Conservation (phyloP, 2,113 vertebrate genomes). For the Thymallus thymallus region DNA sequence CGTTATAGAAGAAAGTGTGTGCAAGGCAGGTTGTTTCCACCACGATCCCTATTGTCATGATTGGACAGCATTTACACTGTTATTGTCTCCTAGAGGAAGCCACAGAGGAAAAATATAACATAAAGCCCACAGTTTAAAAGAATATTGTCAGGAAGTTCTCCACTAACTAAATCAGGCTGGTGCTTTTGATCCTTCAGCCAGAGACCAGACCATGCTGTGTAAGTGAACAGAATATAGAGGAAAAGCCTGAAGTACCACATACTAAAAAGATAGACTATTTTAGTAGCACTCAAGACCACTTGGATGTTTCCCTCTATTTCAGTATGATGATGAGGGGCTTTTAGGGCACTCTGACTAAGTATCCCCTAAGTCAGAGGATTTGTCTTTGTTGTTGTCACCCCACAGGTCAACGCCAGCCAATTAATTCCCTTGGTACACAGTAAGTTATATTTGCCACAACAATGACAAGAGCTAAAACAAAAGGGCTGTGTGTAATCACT, state of each 20-base stretch:
- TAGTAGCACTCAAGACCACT: constrained; percentile 26
- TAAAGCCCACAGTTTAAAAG: background rate
- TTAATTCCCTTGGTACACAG: constrained; percentile 43
- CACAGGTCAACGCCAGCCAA: constrained; percentile 52
- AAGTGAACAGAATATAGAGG: too few species aligned
- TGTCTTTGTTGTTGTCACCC: constrained; percentile 27
- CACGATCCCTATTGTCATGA: too few species aligned
- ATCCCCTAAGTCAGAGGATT: constrained; percentile 22
- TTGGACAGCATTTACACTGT: too few species aligned
- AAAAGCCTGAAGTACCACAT: too few species aligned
- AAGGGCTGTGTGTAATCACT: constrained; percentile 48
- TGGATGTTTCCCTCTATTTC: constrained; percentile 35
- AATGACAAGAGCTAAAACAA: constrained; percentile 42
- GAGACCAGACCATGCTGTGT: too few species aligned
- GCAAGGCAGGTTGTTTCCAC: too few species aligned
- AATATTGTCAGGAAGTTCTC: constrained; percentile 8
- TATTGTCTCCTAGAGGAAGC: too few species aligned
- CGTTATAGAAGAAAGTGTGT: too few species aligned
- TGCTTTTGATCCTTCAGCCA: too few species aligned
- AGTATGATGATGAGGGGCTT: constrained; percentile 24
- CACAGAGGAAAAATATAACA: too few species aligned
- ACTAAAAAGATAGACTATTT: constrained; percentile 27
- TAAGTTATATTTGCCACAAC: constrained; percentile 47
- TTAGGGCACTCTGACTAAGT: constrained; percentile 22
- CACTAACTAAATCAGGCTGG: constrained; percentile 23